Conservation (phyloP, 2,113 vertebrate species). For the Festucalex cinctus region DNA sequence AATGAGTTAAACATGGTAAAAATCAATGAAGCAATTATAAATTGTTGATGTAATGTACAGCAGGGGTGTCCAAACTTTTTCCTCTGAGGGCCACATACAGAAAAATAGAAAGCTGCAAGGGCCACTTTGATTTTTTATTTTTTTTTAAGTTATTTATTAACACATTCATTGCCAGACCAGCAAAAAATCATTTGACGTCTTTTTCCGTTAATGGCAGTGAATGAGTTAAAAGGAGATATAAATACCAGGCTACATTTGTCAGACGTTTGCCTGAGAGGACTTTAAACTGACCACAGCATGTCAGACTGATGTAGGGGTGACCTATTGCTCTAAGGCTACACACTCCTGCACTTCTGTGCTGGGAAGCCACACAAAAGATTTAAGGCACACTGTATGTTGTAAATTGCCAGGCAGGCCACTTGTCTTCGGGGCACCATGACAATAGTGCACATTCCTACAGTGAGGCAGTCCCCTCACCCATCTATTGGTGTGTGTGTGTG, state of each 20-base stretch:
- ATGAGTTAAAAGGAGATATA: too few species aligned
- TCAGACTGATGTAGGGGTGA: conserved; percentile 58
- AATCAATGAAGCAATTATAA: too few species aligned
- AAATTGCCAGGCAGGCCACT: conserved; percentile 55
- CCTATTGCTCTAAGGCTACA: conserved; percentile 68
- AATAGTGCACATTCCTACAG: conserved; percentile 55
- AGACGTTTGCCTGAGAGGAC: conserved; percentile 14
- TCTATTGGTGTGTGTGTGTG: background rate
- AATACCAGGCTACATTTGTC: background rate
- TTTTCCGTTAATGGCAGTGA: too few species aligned
- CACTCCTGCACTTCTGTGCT: conserved; percentile 40
- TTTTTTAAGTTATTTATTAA: too few species aligned
- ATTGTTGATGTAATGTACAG: too few species aligned
- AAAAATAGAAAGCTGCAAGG: too few species aligned
- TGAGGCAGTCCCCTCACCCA: conserved; percentile 34
- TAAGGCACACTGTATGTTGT: conserved; percentile 52
- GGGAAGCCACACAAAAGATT: conserved; percentile 63
- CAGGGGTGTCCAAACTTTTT: too few species aligned
- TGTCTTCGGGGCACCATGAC: conserved; percentile 61
- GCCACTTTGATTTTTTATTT: too few species aligned
- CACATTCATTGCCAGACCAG: too few species aligned
- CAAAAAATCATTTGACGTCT: too few species aligned
- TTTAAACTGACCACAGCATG: conserved; percentile 31
- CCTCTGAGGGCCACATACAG: too few species aligned
- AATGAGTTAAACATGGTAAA: too few species aligned